Percentiles rank a stretch among this genome's conserved stretches.
Evolutionary conservation across 1,140 invertebrate genomes (phyloP).

Genomic region (Arctopsyche grandis): DNA sequence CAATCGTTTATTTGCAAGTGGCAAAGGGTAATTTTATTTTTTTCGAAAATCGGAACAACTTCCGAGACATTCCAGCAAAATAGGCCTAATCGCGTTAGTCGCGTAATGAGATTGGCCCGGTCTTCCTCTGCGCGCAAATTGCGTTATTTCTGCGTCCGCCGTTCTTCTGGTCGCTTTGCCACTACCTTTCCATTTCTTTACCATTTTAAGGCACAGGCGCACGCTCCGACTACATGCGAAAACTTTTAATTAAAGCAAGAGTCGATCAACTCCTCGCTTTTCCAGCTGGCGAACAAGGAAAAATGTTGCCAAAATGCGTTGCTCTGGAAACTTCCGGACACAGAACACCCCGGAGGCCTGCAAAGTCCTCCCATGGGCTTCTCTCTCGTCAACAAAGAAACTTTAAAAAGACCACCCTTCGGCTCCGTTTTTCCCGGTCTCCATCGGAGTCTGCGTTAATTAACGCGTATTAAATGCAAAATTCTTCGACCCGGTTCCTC

Average conservation of each 20-base stretch:
- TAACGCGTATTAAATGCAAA: slow-evolving; percentile 32
- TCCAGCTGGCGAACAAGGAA: background rate
- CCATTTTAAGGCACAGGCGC: background rate
- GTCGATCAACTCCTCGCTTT: background rate
- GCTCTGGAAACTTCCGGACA: background rate
- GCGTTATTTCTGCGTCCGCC: slow-evolving; percentile 9
- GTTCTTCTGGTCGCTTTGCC: background rate
- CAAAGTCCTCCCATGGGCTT: background rate
- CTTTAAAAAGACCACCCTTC: background rate
- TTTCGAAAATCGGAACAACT: slow-evolving; percentile 8
- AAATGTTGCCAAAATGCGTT: background rate
- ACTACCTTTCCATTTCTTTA: too few species aligned
- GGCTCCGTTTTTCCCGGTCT: too few species aligned
- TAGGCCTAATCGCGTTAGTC: slow-evolving; percentile 20
- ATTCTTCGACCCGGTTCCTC: slow-evolving; percentile 6
- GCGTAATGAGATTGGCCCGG: slow-evolving; percentile 13
- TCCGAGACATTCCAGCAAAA: background rate
- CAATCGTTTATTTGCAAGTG: too few species aligned
- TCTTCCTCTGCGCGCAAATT: background rate
- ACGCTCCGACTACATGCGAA: background rate
- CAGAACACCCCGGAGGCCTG: background rate
- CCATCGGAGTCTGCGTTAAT: background rate
- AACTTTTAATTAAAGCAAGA: slow-evolving; percentile 33
- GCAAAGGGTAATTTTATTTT: background rate
- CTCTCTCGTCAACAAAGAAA: background rate